phyloP scores from a whole-genome alignment of 1,140 invertebrate species.

The Drosophila punjabiensis region DNA sequence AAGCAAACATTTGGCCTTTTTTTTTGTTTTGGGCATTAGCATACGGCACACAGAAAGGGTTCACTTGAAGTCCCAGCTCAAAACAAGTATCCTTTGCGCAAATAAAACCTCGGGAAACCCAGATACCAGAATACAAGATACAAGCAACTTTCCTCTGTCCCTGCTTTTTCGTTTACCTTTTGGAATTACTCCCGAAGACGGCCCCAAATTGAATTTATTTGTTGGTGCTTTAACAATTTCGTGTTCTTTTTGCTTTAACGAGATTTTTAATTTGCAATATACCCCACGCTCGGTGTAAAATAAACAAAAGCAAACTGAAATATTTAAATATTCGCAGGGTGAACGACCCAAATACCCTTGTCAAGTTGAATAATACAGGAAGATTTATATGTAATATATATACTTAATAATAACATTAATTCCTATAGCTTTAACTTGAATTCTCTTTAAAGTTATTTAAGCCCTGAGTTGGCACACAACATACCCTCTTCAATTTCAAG shows the following conservation, averaged over 20 bases:
- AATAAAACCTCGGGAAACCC: not conserved
- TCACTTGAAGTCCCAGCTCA: slow-evolving; percentile 10
- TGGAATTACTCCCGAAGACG: not conserved
- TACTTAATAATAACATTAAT: not conserved
- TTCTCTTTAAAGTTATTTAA: not conserved
- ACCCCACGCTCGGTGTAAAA: not conserved
- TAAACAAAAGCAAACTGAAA: not conserved
- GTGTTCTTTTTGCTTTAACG: not conserved
- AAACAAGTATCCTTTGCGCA: slow-evolving; percentile 15
- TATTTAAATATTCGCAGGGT: not conserved
- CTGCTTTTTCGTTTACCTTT: not conserved
- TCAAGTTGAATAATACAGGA: not conserved
- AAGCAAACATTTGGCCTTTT: slow-evolving; percentile 31
- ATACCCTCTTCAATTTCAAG: not conserved
- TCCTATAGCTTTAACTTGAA: not conserved
- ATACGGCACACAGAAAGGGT: slow-evolving; percentile 16
- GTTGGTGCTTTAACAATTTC: slow-evolving; percentile 8
- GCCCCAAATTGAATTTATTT: slow-evolving; percentile 29
- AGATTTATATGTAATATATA: not conserved
- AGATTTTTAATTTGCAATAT: slow-evolving; percentile 33
- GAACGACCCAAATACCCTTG: slow-evolving; percentile 10
- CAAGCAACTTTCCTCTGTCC: not conserved
- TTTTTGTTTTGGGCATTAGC: slow-evolving; percentile 19
- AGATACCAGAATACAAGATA: not conserved
- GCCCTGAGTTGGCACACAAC: not conserved